phyloP scores from a whole-genome alignment of 2,797 vertebrate species.

The Liparis tanakae region DNA sequence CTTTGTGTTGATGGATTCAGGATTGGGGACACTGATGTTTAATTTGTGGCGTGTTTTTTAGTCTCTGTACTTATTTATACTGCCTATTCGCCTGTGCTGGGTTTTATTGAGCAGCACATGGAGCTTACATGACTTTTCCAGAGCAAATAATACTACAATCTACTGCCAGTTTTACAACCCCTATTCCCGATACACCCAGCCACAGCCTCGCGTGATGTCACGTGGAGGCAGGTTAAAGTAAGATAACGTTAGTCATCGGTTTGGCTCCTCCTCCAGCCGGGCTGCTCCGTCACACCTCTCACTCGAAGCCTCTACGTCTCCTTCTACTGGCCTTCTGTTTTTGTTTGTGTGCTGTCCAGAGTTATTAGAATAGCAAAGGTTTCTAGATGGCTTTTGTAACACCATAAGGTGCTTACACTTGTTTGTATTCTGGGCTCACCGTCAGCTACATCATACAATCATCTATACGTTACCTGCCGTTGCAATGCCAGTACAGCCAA shows the following conservation, averaged over 20 bases:
- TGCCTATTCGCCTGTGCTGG: background rate
- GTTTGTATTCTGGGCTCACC: background rate
- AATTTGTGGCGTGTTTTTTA: slow-evolving; percentile 2
- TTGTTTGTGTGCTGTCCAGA: slow-evolving; percentile 11
- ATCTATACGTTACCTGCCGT: background rate
- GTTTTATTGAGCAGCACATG: slow-evolving; percentile 2
- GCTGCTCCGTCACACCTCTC: slow-evolving; percentile 12
- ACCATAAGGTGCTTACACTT: background rate
- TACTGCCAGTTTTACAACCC: slow-evolving; percentile 2
- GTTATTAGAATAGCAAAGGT: slow-evolving; percentile 6
- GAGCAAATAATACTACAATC: slow-evolving; percentile 14
- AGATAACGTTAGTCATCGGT: slow-evolving; percentile 15
- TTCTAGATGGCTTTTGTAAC: slow-evolving; percentile 16
- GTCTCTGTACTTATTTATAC: background rate
- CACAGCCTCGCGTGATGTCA: slow-evolving; percentile 5
- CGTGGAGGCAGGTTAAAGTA: slow-evolving; percentile 1
- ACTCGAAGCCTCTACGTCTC: background rate
- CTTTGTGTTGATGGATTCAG: slow-evolving; percentile 22
- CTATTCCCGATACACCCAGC: background rate
- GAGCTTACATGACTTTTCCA: background rate
- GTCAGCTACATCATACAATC: background rate
- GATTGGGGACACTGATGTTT: slow-evolving; percentile 14
- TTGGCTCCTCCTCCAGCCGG: background rate
- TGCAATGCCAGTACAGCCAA: background rate
- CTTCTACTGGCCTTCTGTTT: slow-evolving; percentile 1